Evolutionary conservation across 2,797 vertebrate genomes (phyloP), one percentile per base, ranked within the genome.

Genomic region (Pterois miles): DNA sequence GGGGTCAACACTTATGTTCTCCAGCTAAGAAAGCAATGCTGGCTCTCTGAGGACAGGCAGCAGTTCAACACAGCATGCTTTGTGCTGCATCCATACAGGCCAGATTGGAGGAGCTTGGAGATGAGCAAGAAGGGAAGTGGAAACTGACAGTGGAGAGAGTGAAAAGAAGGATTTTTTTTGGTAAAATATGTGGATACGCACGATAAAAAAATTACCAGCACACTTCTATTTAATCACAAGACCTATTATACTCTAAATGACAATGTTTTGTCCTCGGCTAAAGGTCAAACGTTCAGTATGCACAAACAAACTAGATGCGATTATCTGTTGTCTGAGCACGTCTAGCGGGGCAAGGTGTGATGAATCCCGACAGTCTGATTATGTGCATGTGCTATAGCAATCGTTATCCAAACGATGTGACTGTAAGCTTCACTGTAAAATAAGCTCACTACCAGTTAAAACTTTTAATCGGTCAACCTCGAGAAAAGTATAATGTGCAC

Each of bases 21-120:
- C 95, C 95, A 96, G 95, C 95, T 96, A 95, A 94, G 90, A 96
- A 96, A 96, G 95, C 95, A 96, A 94, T 89, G 78, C 86, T 23
- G 87, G 79, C 90, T 90, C 90, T 89, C 92, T 53, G 84, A 93
- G 91, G 90, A 88, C 88, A 87, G 81, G 76, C 86, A 76, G 88
- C 85, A 69, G 89, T 84, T 91, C 86, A 91, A 93, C 93, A 93
- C 88, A 93, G 92, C 79, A 40, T 53, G 91, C 93, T 92, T 93
- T 94, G 91, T 94, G 90, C 82, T 88, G 92, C 86, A 87, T 91
- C 90, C 50, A 33, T 74, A 86, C 82, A 83, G 80, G 66, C 65
- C 6, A 16, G 75, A 77, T 54, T n/a, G 58, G 82, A 87, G 69
- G 80, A 82, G 83, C 80, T 63, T 52, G 33, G 80, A 73, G 89